A percentile compares a stretch with the other conserved stretches of the same genome.
Evolutionary conservation across 2,797 vertebrate species (phyloP).

Genomic region (Gila robusta): DNA sequence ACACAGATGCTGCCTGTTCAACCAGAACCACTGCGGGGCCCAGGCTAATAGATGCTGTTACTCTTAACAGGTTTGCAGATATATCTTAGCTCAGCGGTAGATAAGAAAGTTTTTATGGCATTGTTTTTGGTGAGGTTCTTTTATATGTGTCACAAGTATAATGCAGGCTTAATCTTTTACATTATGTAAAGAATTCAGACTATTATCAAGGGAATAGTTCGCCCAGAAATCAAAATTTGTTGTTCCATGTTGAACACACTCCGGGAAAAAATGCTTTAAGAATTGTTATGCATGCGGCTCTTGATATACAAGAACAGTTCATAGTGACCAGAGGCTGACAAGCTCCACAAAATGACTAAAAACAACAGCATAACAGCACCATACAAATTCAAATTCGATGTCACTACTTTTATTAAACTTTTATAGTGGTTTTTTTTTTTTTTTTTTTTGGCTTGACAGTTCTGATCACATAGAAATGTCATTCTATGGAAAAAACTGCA

Average conservation of each 20-base stretch:
- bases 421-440: not conserved
- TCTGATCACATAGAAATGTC: not conserved
- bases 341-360: not conserved
- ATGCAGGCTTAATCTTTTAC: not conserved
- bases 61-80: constrained; percentile 35
- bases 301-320: not conserved
- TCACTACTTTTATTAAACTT: not conserved
- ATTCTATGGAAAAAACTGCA: not conserved
- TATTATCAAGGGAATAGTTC: not conserved
- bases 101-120: not conserved
- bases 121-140: constrained; percentile 3
- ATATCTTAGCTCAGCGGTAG: constrained; percentile 6
- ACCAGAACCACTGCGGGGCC: constrained; percentile 29
- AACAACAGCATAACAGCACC: not conserved
- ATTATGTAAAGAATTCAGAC: not conserved
- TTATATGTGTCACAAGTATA: not conserved
- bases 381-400: not conserved
- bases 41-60: constrained; percentile 9
- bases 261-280: not conserved
- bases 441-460: not conserved
- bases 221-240: not conserved
- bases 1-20: constrained; percentile 52
- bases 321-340: not conserved
- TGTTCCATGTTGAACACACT: not conserved
- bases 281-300: not conserved